Base-by-base conservation (phyloP, 2,888 invertebrate species). In the Platycheirus albimanus region DNA sequence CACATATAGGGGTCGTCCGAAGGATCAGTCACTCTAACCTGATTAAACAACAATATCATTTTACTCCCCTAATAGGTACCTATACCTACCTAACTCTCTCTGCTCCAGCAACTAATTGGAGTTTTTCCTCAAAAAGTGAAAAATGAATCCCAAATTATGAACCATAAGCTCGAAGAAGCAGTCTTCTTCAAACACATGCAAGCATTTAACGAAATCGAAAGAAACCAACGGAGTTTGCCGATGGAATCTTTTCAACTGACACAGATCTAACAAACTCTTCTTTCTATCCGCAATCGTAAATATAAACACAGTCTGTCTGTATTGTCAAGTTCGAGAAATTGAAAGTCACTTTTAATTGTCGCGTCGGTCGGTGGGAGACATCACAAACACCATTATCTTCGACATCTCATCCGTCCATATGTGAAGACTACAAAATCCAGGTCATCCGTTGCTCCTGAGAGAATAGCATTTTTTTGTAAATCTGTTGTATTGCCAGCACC, bases 301-400 rank as follows among this genome's bases (percentile, higher is more conserved):
- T 47, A 38, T 1, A 54, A 54, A 19, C 56, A 10, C 54, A 43
- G 30, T 41, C 38, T 20, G 13, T 63, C 19, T 47, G 17, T 56
- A 54, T n/a, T 58, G 74, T 74, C 79, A 79, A 67, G 69, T 74
- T 79, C 69, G 63, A 45, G 64, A 69, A 79, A 79, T 64, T 69
- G 79, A 74, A 79, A 79, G 79, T 79, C 79, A 79, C 74, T 79
- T 79, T 72, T 79, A 74, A 79, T 74, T 79, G 79, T 79, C n/a
- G n/a, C n/a, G n/a, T n/a, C n/a, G n/a, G n/a, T n/a, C 56, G 28
- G 58, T 28, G 43, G 58, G 24, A 41, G 58, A 41, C 24, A 24
- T 17, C 47, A 47, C 24, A 58, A 58, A 47, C 70, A 17, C 38
- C 15, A 19, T 8, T 24, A 8, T 56, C 69, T 69, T 54, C 45